phyloP scores from a whole-genome alignment of 2,113 vertebrate species.

The Lota lota region DNA sequence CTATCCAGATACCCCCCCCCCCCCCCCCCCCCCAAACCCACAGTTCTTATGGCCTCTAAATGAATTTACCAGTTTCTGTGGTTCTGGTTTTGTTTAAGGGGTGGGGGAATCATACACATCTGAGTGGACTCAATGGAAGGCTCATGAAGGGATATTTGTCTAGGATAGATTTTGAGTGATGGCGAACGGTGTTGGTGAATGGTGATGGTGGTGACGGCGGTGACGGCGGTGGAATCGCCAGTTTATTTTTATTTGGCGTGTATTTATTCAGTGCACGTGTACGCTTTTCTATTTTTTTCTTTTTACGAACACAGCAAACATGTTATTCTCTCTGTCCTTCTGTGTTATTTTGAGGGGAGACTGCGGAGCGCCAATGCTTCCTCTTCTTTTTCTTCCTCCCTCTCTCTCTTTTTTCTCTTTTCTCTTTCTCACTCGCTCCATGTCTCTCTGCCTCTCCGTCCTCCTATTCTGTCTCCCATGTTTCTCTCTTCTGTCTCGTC shows the following conservation, averaged over 20 bases:
- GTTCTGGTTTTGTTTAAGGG: constrained; percentile 19
- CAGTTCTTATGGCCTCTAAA: constrained; percentile 39
- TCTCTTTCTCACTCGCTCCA: constrained; percentile 12
- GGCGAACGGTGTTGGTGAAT: not conserved
- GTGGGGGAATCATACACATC: constrained; percentile 9
- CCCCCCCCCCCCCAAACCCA: too few species aligned
- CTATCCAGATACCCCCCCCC: constrained; percentile 7
- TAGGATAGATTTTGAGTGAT: not conserved
- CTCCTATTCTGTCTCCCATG: constrained; percentile 61
- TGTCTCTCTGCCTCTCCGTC: constrained; percentile 62
- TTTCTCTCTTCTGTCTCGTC: constrained; percentile 47
- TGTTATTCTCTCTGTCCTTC: constrained; percentile 68
- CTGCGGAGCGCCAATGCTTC: constrained; percentile 68
- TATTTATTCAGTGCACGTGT: constrained; percentile 51
- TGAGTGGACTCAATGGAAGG: not conserved
- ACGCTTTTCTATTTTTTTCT: constrained; percentile 8
- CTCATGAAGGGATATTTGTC: constrained; percentile 13
- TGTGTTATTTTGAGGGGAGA: constrained; percentile 77
- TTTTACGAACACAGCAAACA: constrained; percentile 64
- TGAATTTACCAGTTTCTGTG: constrained; percentile 35
- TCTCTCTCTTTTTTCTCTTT: not conserved
- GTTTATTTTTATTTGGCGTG: constrained; percentile 28
- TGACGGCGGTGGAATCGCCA: constrained; percentile 14
- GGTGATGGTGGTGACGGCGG: not conserved
- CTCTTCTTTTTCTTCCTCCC: constrained; percentile 33